Evolutionary conservation across 2,888 invertebrate genomes (phyloP), one percentile per base, ranked within the genome.

Genomic region (Sepioteuthis lessoniana): DNA sequence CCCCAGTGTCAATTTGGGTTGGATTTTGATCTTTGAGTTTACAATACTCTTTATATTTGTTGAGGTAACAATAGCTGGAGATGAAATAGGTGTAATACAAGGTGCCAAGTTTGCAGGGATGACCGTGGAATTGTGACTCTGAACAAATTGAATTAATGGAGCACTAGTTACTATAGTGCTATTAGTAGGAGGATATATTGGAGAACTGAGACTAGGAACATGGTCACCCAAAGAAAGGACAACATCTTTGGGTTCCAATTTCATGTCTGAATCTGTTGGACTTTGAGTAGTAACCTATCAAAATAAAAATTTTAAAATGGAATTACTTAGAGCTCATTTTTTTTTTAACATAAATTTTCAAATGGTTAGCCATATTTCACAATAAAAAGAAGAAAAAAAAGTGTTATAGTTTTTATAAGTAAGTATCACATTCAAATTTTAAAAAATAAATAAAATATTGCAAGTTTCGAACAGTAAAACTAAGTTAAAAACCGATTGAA

Each of bases 1-100:
- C 1, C 92, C 47, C 42, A 47, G 31, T 31, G 42, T 42, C 92
- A 92, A 47, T 95, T 96, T 96, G 10, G 97, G 97, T 93, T 96
- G 96, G 28, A 97, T 97, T 94, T 96, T 96, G 38, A 96, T 95
- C 94, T 96, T 96, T n/a, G 96, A 95, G 94, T 96, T 96, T 90
- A 96, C 94, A 93, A 97, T 96, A 38, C 95, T 95, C 91, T 95
- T 95, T 90, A 96, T 94, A 35, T 95, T 95, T 60, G 94, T 94
- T 28, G 94, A 94, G 76, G 94, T 93, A 38, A 93, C 50, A 76
- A 94, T 91, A 25, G 94, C 94, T n/a, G 94, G 76, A 37, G 94
- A 60, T 35, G 76, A 90, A 42, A 46, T 55, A 50, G 90, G 76
- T 47, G 50, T 76, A 16, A 93, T 42, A 92, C 92, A 92, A n/a